phyloP scores from a whole-genome alignment of 2,797 vertebrate species.

The Scyliorhinus canicula region DNA sequence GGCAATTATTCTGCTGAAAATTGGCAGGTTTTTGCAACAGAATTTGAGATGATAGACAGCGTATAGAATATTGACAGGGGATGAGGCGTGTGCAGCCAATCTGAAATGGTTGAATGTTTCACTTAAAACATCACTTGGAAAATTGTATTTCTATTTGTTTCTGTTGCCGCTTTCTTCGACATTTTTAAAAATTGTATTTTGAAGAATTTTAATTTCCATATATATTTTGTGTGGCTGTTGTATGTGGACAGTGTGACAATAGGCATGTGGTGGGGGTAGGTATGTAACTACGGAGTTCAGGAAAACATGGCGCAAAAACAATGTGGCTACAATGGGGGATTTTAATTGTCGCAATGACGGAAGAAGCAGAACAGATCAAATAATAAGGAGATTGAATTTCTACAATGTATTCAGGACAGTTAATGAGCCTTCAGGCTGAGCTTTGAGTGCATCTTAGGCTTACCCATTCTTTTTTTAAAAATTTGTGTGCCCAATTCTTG shows the following conservation, averaged over 20 bases:
- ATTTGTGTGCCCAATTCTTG: no score
- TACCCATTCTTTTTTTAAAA: no score
- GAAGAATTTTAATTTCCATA: background rate
- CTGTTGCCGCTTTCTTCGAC: background rate
- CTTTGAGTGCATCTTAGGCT: background rate
- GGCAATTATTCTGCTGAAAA: background rate
- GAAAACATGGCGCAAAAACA: background rate
- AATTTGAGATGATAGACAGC: background rate
- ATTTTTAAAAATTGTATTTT: background rate
- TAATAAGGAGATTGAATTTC: background rate
- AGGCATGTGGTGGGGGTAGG: background rate
- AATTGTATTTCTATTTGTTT: background rate
- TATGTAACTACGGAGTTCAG: background rate
- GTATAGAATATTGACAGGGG: background rate
- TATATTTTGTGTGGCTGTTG: background rate
- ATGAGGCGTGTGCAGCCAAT: background rate
- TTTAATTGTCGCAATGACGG: background rate
- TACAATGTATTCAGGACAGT: background rate
- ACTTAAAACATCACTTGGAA: background rate
- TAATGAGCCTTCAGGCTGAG: background rate
- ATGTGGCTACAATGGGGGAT: background rate
- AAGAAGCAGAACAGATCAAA: background rate
- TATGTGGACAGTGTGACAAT: background rate
- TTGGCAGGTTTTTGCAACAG: background rate
- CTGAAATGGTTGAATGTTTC: background rate